Percentiles rank a stretch among this genome's conserved stretches.
Evolutionary conservation across 2,888 invertebrate genomes (phyloP).

Genomic region (Brachyopa scutellaris): DNA sequence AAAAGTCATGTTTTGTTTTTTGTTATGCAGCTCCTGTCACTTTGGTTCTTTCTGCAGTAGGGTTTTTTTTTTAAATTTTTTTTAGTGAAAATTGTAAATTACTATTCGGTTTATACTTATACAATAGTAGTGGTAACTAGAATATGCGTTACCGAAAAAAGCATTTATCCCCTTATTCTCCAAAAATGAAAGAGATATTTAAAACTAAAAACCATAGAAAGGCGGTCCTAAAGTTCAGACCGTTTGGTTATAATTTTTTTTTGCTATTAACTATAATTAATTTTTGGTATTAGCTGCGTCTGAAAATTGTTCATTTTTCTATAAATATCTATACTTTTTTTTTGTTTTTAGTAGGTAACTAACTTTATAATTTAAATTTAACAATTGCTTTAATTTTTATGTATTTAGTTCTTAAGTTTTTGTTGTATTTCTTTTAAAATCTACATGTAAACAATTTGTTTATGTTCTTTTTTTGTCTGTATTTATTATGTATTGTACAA

Average conservation of each 20-base stretch:
- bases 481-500: not conserved
- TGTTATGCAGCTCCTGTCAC: conserved; percentile 11
- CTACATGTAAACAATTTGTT: conserved; percentile 59
- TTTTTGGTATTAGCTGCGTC: conserved; percentile 76
- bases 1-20: no score
- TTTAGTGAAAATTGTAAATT: conserved; percentile 55
- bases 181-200: conserved; percentile 48
- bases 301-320: conserved; percentile 56
- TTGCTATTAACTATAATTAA: conserved; percentile 73
- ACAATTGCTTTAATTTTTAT: conserved; percentile 33
- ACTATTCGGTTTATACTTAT: conserved; percentile 51
- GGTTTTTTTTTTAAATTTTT: conserved; percentile 26
- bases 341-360: conserved; percentile 35
- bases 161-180: conserved; percentile 42
- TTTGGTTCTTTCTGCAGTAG: conserved; percentile 44
- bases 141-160: conserved; percentile 52
- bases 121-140: conserved; percentile 61
- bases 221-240: conserved; percentile 56
- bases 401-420: conserved; percentile 36
- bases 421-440: conserved; percentile 47
- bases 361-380: conserved; percentile 66
- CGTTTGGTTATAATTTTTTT: conserved; percentile 34
- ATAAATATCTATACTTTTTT: conserved; percentile 63
- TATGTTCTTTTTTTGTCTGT: not conserved
- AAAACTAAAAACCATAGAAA: conserved; percentile 61